Evolutionary conservation across 2,888 invertebrate genomes (phyloP).

Genomic region (Drosophila formosana): DNA sequence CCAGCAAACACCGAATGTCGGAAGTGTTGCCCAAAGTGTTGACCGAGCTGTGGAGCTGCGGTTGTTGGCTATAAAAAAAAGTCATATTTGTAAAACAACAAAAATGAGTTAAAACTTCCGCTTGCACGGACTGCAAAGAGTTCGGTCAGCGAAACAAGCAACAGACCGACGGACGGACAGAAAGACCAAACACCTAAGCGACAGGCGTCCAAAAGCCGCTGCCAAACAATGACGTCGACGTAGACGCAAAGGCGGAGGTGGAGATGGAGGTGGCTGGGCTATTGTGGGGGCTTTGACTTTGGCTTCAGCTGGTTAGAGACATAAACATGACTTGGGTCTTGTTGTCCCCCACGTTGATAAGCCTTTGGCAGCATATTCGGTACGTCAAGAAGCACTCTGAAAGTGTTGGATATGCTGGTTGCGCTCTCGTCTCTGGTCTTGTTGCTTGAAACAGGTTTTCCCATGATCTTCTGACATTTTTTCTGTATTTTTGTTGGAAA

Average conservation of each 20-base stretch:
- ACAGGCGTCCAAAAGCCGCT: slow-evolving; percentile 30
- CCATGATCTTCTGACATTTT: slow-evolving; percentile 36
- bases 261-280: slow-evolving; percentile 26
- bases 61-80: slow-evolving; percentile 32
- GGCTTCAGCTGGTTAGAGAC: slow-evolving; percentile 31
- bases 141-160: slow-evolving; percentile 8
- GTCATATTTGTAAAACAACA: slow-evolving; percentile 56
- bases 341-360: slow-evolving; percentile 74
- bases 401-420: slow-evolving; percentile 74
- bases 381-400: slow-evolving; percentile 65
- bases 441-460: slow-evolving; percentile 30
- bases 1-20: slow-evolving; percentile 39
- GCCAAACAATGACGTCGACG: slow-evolving; percentile 30
- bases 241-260: slow-evolving; percentile 22
- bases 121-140: slow-evolving; percentile 41
- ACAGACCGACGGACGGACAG: neutral
- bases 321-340: slow-evolving; percentile 45
- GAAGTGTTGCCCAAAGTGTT: slow-evolving; percentile 64
- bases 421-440: slow-evolving; percentile 3
- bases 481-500: slow-evolving; percentile 30
- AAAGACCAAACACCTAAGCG: slow-evolving; percentile 3
- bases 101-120: slow-evolving; percentile 79
- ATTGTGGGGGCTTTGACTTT: slow-evolving; percentile 54
- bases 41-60: slow-evolving; percentile 51
- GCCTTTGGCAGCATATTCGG: slow-evolving; percentile 58